Evolutionary conservation across 2,113 vertebrate genomes (phyloP).

Genomic region (Sander lucioperca): DNA sequence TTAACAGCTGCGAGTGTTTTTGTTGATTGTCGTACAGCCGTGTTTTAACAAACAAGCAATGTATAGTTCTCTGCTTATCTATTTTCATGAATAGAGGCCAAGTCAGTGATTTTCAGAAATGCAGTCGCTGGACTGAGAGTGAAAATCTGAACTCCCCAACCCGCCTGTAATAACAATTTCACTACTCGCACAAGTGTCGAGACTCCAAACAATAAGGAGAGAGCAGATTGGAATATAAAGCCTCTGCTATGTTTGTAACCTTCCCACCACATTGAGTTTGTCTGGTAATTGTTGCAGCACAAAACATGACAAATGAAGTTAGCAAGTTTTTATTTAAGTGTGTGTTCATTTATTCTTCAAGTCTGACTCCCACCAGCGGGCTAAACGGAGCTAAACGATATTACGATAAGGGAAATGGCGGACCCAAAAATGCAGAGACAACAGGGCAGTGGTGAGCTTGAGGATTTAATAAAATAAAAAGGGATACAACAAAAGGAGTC

Average conservation of each 20-base stretch:
- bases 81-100: conserved; percentile 35
- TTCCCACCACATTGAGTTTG: conserved; percentile 62
- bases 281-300: conserved; percentile 45
- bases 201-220: conserved; percentile 41
- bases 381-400: neutral
- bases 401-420: too few relatives aligned
- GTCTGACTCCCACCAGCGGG: conserved; percentile 27
- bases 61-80: neutral
- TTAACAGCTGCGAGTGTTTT: neutral
- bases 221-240: conserved; percentile 44
- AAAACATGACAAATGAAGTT: conserved; percentile 60
- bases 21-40: neutral
- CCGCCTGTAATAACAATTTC: conserved; percentile 54
- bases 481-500: too few relatives aligned
- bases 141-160: conserved; percentile 36
- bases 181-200: conserved; percentile 10
- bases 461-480: too few relatives aligned
- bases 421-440: too few relatives aligned
- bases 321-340: conserved; percentile 34
- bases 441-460: too few relatives aligned
- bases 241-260: conserved; percentile 59
- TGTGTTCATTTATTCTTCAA: conserved; percentile 34
- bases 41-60: neutral
- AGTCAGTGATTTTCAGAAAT: conserved; percentile 10
- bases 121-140: conserved; percentile 14